phyloP scores from a whole-genome alignment of 1,140 invertebrate species.

The Periplaneta americana region DNA sequence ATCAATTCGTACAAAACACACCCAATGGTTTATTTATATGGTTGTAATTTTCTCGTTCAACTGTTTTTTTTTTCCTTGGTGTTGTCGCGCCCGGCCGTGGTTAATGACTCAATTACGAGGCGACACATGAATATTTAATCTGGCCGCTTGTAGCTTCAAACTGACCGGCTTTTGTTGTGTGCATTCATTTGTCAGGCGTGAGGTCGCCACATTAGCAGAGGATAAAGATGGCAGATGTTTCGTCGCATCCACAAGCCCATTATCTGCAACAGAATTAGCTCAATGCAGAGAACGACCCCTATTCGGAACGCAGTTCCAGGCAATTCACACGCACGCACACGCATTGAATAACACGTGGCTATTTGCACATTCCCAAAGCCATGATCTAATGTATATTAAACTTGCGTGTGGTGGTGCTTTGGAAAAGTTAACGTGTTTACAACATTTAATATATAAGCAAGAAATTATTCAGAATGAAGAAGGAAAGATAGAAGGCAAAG shows the following conservation, averaged over 20 bases:
- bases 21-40: background rate
- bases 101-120: background rate
- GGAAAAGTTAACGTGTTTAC: too few relatives aligned
- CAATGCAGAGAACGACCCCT: too few relatives aligned
- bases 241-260: background rate
- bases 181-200: background rate
- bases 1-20: background rate
- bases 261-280: background rate
- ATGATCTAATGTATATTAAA: too few relatives aligned
- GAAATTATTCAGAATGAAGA: too few relatives aligned
- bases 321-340: too few relatives aligned
- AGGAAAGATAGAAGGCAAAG: too few relatives aligned
- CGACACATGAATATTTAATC: background rate
- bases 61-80: background rate
- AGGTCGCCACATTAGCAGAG: background rate
- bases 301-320: too few relatives aligned
- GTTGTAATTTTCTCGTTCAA: background rate
- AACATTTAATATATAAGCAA: too few relatives aligned
- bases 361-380: too few relatives aligned
- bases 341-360: too few relatives aligned
- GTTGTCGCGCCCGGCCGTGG: background rate
- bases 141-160: background rate
- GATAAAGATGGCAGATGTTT: background rate
- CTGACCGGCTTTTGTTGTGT: background rate
- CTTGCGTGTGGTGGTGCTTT: too few relatives aligned